Evolutionary conservation across 2,113 vertebrate species (phyloP).

Genomic region (Colinus virginianus): DNA sequence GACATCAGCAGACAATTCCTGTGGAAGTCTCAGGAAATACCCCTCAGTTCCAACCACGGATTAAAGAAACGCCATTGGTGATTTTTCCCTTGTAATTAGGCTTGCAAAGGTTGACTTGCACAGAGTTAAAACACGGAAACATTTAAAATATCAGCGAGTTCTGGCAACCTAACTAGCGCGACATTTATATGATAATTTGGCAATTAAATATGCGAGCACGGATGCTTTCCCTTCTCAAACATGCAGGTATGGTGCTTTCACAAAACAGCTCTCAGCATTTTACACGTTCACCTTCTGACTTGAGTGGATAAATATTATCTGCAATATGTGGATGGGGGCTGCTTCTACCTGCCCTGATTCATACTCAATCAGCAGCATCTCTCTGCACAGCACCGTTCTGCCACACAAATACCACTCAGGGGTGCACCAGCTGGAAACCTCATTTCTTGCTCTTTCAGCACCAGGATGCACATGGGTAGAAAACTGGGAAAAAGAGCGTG

Average conservation of each 20-base stretch:
- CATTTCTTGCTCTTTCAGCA: not conserved
- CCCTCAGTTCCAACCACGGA: not conserved
- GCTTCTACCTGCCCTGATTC: not conserved
- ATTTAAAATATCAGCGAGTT: conserved; percentile 56
- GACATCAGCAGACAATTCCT: not conserved
- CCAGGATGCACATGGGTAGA: not conserved
- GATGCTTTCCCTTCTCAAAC: not conserved
- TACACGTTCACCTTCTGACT: not conserved
- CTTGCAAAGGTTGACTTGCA: conserved; percentile 58
- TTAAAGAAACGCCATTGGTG: not conserved
- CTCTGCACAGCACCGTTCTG: not conserved
- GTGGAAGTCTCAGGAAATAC: not conserved
- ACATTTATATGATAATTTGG: conserved; percentile 69
- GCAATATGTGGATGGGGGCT: accelerated
- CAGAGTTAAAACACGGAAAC: conserved; percentile 53
- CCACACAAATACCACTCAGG: accelerated
- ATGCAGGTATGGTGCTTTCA: not conserved
- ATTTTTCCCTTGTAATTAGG: conserved; percentile 32
- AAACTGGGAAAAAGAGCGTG: accelerated
- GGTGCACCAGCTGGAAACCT: not conserved
- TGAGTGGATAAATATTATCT: not conserved
- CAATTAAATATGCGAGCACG: conserved; percentile 50
- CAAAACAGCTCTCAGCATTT: not conserved
- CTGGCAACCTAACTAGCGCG: conserved; percentile 37
- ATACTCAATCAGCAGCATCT: not conserved